Evolutionary conservation across 2,888 invertebrate species (phyloP), one percentile per base, ranked within the genome.

Genomic region (Drosophila paranaensis): DNA sequence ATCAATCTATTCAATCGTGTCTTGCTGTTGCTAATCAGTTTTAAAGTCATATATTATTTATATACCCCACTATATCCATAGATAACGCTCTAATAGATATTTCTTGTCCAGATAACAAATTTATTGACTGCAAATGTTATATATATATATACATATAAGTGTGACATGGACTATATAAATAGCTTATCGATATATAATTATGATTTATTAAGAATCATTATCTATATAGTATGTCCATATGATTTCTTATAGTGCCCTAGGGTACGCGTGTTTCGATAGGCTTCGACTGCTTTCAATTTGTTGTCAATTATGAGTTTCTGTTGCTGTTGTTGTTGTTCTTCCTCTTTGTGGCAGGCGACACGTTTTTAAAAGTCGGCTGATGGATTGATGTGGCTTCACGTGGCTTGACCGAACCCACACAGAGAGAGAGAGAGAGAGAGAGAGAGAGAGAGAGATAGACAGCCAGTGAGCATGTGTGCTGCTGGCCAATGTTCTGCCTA

Each of bases 321-420:
- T 27, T 27, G 27, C 27, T 27, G 27, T 27, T 20, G 20, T 39
- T 42, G 37, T 14, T 53, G 3, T 53, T 53, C 3, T 25, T 54
- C 42, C 35, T 55, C 25, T 14, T 35, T 63, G 74, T 68, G 74
- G 68, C 74, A 55, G 61, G 63, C 79, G 81, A 74, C 88, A 83
- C 79, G 82, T 72, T 82, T 74, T 56, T 14, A 69, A 79, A 71
- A 76, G 82, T 74, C 82, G 86, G 73, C 75, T 75, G 86, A 76
- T 55, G 86, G 86, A 82, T 89, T 86, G 86, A 88, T 89, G 90
- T 89, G 85, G 85, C 90, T 85, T 85, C 85, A 74, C 67, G 65
- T 66, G 60, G 71, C 63, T 48, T 40, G 46, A 13, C 11, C 13
- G 16, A 57, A 27, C 50, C 58, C 64, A 73, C n/a, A 30, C 9